phyloP scores from a whole-genome alignment of 2,888 invertebrate genomes.

The Dynastes hyllus region DNA sequence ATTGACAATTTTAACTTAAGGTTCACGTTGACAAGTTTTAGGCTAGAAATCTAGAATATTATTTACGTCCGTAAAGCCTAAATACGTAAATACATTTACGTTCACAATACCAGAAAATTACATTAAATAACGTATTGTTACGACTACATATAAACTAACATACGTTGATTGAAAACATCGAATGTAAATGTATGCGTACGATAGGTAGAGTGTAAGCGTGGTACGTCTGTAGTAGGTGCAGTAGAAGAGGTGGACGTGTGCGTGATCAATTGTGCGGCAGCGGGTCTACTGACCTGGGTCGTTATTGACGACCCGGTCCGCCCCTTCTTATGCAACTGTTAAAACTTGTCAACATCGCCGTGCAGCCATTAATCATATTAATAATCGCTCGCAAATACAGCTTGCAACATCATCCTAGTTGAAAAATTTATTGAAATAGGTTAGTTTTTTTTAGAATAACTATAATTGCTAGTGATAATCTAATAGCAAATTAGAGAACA shows the following conservation, averaged over 20 bases:
- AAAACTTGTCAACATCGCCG: slow-evolving; percentile 64
- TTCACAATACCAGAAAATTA: slow-evolving; percentile 32
- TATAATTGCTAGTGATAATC: background rate
- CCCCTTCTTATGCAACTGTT: slow-evolving; percentile 66
- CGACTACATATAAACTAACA: slow-evolving; percentile 22
- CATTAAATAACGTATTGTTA: slow-evolving; percentile 31
- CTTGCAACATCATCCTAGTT: slow-evolving; percentile 1
- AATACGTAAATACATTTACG: background rate
- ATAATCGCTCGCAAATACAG: slow-evolving; percentile 39
- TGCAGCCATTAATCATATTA: slow-evolving; percentile 56
- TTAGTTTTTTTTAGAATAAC: background rate
- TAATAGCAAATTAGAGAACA: background rate
- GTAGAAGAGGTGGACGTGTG: slow-evolving; percentile 56
- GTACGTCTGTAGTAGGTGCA: slow-evolving; percentile 26
- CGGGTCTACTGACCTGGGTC: slow-evolving; percentile 66
- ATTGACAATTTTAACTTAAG: too few relatives aligned
- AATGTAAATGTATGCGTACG: slow-evolving; percentile 10
- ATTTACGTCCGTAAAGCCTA: too few relatives aligned
- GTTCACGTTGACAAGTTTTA: too few relatives aligned
- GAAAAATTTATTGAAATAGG: slow-evolving; percentile 8
- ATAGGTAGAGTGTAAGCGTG: background rate
- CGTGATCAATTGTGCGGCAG: slow-evolving; percentile 67
- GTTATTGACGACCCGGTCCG: slow-evolving; percentile 65
- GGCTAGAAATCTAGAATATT: too few relatives aligned
- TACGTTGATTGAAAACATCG: slow-evolving; percentile 35